Evolutionary conservation across 1,140 invertebrate genomes (phyloP), one percentile per base, ranked within the genome.

Genomic region (Acromyrmex heyeri): DNA sequence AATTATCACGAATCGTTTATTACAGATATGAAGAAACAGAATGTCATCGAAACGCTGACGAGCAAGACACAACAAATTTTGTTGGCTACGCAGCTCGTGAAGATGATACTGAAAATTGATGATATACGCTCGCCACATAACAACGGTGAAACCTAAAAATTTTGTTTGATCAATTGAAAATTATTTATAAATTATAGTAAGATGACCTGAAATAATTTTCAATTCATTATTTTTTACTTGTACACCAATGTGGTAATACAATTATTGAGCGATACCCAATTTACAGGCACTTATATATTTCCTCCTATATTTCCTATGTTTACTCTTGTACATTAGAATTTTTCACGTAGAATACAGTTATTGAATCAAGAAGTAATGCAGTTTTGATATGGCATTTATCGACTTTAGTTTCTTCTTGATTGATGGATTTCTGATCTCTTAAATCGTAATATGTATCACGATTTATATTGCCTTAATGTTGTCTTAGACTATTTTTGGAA

Each of bases 41-140:
- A 99, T 94, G 99, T 99, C 8, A 98, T 99, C 76, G 99, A 99
- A 96, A 99, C 99, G 0, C 95, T 99, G 24, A 98, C 98, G 93
- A 99, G 98, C 57, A 99, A 99, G 96, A 98, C 98, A 90, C 99
- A 99, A 93, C 99, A 99, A 95, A 98, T 99, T 27, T 96, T 99
- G 30, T 95, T 99, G 76, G 99, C 99, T 2, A 99, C 99, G 0
- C 98, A 99, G 93, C 96, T 99, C 34, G 99, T 99, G 8, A 99
- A 99, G 95, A 99, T 99, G 99, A 99, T 99, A 88, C 96, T 99
- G 61, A 99, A 99, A 95, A 99, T 99, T 86, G 99, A 99, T 95
- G 99, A 99, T 94, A 98, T 99, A 70, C 97, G 99, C 87, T 98
- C 97, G 5, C 97, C 97, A 1, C 96, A 95, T 86, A 79, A 88